These are phyloP conservation scores for Cavia aperea DNA, from an alignment of 2,113 vertebrate genomes.

Conservation along the genomic window DNA sequence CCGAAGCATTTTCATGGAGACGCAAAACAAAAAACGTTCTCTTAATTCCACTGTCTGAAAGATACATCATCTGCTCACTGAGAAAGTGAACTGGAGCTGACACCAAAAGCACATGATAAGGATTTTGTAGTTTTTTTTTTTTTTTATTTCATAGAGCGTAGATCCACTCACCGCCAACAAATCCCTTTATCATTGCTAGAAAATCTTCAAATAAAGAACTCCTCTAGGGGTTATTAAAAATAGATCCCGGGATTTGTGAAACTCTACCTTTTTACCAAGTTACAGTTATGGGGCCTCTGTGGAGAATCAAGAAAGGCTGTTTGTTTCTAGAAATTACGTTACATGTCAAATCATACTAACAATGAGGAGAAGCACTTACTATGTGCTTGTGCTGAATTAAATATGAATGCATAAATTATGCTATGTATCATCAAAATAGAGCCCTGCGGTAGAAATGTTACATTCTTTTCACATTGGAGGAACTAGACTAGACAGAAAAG, in stretches of 20 bases:
- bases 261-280: neutral
- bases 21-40: neutral
- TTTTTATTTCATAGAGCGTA: neutral
- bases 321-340: neutral
- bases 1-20: neutral
- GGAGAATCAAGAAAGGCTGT: neutral
- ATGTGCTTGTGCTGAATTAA: neutral
- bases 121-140: neutral
- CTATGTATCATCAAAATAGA: neutral
- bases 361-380: neutral
- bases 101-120: neutral
- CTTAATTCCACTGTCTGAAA: neutral
- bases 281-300: neutral
- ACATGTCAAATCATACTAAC: neutral
- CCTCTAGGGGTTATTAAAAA: conserved; percentile 45
- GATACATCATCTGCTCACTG: neutral
- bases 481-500: neutral
- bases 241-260: conserved; percentile 36
- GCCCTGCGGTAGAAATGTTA: neutral
- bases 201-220: conserved; percentile 48
- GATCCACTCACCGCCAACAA: conserved; percentile 39
- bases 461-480: neutral
- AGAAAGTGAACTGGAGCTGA: neutral
- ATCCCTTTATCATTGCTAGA: conserved; percentile 42
- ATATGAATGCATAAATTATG: neutral